Conservation (phyloP, 2,888 invertebrate species). For the Amitus sp. region DNA sequence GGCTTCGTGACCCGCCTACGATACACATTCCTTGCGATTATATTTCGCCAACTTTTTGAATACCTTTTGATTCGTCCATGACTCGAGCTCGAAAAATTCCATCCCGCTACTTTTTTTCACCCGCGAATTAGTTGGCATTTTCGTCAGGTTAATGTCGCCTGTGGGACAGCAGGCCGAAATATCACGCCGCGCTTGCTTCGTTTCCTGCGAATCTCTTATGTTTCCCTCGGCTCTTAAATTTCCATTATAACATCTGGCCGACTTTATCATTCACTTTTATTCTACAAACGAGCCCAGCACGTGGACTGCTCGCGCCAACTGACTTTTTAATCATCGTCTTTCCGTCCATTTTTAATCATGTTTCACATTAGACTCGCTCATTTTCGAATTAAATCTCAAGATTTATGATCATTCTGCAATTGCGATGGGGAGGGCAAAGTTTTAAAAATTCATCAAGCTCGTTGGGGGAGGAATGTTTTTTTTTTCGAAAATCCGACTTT, state of each 20-base stretch:
- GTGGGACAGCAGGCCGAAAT: neutral
- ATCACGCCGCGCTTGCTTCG: neutral
- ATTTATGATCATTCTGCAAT: no score
- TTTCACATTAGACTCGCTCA: no score
- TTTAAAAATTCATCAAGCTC: no score
- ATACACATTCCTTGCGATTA: constrained; percentile 6
- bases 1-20: constrained; percentile 54
- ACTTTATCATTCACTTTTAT: constrained; percentile 2
- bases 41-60: neutral
- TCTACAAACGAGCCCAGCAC: neutral
- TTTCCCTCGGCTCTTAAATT: constrained; percentile 4
- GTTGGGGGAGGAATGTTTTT: no score
- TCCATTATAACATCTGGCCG: constrained; percentile 5
- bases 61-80: neutral
- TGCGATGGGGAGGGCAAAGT: no score
- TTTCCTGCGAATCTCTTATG: neutral
- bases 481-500: no score
- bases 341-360: no score
- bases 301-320: neutral
- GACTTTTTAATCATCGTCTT: neutral
- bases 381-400: no score
- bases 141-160: neutral
- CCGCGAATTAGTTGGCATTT: neutral
- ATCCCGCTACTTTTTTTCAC: neutral
- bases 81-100: neutral